Evolutionary conservation across 2,888 invertebrate species (phyloP).

Genomic region (Ophion costatus): DNA sequence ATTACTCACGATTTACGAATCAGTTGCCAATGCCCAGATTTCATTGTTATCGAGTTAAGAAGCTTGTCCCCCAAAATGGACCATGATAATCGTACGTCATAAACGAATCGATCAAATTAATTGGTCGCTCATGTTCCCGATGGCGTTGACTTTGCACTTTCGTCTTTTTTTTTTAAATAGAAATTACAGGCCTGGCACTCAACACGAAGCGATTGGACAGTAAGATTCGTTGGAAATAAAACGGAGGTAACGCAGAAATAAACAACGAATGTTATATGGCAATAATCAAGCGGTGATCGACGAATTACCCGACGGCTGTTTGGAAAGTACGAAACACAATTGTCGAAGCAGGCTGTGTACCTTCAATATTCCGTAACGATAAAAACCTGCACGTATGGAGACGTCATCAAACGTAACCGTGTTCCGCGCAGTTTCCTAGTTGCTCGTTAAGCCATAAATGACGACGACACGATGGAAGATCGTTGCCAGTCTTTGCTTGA

Average conservation of each 20-base stretch:
- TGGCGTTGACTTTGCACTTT: neutral
- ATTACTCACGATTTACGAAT: neutral
- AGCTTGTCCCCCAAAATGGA: neutral
- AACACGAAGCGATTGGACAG: neutral
- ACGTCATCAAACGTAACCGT: conserved; percentile 10
- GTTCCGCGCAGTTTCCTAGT: conserved; percentile 60
- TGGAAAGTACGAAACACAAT: conserved; percentile 30
- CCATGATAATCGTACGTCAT: neutral
- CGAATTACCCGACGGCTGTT: neutral
- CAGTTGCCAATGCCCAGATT: neutral
- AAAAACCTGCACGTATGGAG: conserved; percentile 27
- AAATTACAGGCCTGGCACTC: neutral
- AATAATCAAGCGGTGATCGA: neutral
- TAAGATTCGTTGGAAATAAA: neutral
- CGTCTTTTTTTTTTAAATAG: neutral
- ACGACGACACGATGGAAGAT: conserved; percentile 85
- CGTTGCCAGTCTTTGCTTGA: conserved; percentile 85
- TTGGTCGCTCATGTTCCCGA: neutral
- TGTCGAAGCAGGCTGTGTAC: neutral
- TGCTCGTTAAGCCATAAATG: conserved; percentile 83
- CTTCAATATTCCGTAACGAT: conserved; percentile 10
- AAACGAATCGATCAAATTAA: neutral
- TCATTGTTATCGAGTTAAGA: neutral
- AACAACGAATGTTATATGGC: neutral
- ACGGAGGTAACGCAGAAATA: neutral